Evolutionary conservation across 2,113 vertebrate genomes (phyloP).

Genomic region (Canis aureus): DNA sequence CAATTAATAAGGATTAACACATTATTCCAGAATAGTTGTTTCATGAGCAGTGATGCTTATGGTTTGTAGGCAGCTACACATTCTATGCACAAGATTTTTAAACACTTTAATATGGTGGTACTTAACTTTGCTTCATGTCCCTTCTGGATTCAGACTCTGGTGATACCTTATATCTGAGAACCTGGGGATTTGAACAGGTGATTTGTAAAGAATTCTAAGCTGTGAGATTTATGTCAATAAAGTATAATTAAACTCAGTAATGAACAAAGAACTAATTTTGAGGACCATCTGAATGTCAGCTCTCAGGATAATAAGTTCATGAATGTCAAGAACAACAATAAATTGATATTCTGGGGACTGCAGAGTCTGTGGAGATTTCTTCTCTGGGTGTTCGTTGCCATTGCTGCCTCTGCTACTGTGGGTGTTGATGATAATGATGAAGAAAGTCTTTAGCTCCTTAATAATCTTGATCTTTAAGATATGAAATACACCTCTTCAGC

Average conservation of each 20-base stretch:
- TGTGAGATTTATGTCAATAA: not conserved
- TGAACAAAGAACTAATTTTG: not conserved
- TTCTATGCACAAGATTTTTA: not conserved
- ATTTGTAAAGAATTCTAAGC: not conserved
- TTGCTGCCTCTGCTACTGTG: not conserved
- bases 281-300: not conserved
- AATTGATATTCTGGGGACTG: not conserved
- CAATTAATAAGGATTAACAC: not conserved
- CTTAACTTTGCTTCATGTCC: not conserved
- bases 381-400: not conserved
- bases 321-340: not conserved
- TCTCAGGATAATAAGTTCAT: not conserved
- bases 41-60: not conserved
- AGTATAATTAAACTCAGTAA: not conserved
- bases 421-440: not conserved
- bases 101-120: not conserved
- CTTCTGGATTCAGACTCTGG: not conserved
- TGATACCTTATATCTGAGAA: slow-evolving; percentile 11
- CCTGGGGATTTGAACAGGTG: not conserved
- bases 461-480: not conserved
- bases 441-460: not conserved
- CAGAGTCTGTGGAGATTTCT: not conserved
- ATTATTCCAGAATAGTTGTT: not conserved
- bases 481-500: not conserved
- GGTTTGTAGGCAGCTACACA: not conserved